Conservation (phyloP, 2,888 invertebrate species). For the Drosophila mercatorum region DNA sequence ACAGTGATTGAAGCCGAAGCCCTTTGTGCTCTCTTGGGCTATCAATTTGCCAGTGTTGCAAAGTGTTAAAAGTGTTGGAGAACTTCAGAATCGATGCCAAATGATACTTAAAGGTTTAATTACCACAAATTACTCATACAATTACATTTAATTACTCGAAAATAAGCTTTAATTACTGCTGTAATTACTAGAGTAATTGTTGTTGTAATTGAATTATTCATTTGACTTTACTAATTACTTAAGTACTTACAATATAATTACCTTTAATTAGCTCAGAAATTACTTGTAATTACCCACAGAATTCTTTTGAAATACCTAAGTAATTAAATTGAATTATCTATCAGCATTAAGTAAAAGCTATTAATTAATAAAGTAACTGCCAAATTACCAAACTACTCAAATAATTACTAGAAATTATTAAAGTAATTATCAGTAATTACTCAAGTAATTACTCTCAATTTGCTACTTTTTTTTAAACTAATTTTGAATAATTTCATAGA, state of each 20-base stretch:
- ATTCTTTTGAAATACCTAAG: too few relatives aligned
- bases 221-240: neutral
- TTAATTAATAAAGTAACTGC: neutral
- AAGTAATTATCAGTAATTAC: neutral
- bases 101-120: constrained; percentile 2
- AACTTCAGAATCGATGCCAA: neutral
- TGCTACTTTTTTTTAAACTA: too few relatives aligned
- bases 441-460: neutral
- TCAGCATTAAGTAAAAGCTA: neutral
- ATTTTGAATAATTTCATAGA: too few relatives aligned
- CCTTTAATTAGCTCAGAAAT: too few relatives aligned
- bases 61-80: neutral
- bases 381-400: too few relatives aligned
- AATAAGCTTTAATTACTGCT: neutral
- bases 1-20: neutral
- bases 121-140: neutral
- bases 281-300: too few relatives aligned
- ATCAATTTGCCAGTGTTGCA: neutral
- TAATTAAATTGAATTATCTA: neutral
- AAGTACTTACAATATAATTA: neutral
- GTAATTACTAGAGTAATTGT: neutral
- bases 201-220: neutral
- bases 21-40: neutral
- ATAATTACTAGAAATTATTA: neutral
- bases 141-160: neutral